Conservation (phyloP, 2,797 vertebrate species). For the Uromys caudimaculatus region DNA sequence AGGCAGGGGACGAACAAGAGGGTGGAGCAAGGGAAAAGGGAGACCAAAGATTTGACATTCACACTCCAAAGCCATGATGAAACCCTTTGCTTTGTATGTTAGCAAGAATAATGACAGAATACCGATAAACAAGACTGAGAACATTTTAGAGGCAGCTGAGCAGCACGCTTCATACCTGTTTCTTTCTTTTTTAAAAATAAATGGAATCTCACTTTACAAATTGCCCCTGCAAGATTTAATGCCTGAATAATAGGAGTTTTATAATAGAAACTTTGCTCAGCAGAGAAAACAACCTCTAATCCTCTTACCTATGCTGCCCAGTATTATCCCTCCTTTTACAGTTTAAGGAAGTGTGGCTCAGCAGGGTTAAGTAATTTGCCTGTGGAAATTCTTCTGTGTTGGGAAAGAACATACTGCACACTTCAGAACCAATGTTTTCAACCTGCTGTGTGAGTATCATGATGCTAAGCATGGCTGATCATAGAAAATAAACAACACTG, state of each 20-base stretch:
- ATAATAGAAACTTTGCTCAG: conserved; percentile 56
- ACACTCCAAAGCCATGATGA: not conserved
- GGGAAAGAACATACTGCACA: not conserved
- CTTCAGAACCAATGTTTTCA: not conserved
- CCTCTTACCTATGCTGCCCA: conserved; percentile 67
- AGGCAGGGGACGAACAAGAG: not conserved
- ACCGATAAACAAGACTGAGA: not conserved
- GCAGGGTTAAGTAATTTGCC: conserved; percentile 59
- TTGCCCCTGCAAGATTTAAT: conserved; percentile 58
- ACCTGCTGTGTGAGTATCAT: conserved; percentile 44
- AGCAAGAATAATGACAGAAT: not conserved
- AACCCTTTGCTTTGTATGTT: not conserved
- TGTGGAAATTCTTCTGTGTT: conserved; percentile 50
- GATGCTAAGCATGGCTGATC: not conserved
- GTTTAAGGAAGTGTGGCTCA: conserved; percentile 44
- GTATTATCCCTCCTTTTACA: conserved; percentile 45
- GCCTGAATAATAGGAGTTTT: conserved; percentile 52
- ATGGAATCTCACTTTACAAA: conserved; percentile 62
- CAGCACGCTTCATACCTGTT: not conserved
- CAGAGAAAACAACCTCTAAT: conserved; percentile 70
- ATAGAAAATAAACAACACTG: conserved; percentile 20
- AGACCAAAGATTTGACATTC: not conserved
- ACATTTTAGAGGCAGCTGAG: not conserved
- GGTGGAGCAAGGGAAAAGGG: not conserved
- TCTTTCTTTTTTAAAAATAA: not conserved